phyloP scores from a whole-genome alignment of 2,797 vertebrate genomes.

The Lerista edwardsae region DNA sequence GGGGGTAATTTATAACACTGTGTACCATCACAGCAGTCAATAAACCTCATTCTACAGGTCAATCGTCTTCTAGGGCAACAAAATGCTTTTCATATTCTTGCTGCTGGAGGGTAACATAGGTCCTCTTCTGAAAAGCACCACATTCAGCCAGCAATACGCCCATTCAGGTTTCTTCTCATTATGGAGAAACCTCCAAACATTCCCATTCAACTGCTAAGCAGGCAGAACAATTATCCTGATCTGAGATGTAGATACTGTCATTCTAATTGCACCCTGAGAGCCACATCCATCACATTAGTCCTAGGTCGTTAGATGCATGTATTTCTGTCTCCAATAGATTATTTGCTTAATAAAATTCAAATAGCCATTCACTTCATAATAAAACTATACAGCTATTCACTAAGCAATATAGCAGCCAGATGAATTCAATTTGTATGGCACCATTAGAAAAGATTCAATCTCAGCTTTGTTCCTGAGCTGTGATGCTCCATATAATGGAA shows the following conservation, averaged over 20 bases:
- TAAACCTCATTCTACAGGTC: background rate
- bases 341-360: constrained; percentile 58
- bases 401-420: constrained; percentile 15
- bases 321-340: constrained; percentile 29
- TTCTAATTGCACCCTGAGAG: constrained; percentile 3
- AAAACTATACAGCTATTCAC: background rate
- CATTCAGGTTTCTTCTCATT: background rate
- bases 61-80: background rate
- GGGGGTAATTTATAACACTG: background rate
- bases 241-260: background rate
- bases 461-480: constrained; percentile 29
- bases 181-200: background rate
- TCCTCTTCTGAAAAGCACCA: background rate
- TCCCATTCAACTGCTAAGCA: constrained; percentile 2
- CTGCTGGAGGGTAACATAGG: background rate
- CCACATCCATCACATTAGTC: constrained; percentile 1
- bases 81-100: background rate
- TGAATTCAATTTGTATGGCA: constrained; percentile 38
- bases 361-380: constrained; percentile 25
- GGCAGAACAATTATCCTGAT: background rate
- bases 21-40: background rate
- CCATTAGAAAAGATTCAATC: constrained; percentile 46
- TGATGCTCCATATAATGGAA: constrained; percentile 35
- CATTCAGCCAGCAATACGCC: background rate
- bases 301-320: background rate